Conservation (phyloP, 2,113 vertebrate species). For the Pantherophis guttatus region DNA sequence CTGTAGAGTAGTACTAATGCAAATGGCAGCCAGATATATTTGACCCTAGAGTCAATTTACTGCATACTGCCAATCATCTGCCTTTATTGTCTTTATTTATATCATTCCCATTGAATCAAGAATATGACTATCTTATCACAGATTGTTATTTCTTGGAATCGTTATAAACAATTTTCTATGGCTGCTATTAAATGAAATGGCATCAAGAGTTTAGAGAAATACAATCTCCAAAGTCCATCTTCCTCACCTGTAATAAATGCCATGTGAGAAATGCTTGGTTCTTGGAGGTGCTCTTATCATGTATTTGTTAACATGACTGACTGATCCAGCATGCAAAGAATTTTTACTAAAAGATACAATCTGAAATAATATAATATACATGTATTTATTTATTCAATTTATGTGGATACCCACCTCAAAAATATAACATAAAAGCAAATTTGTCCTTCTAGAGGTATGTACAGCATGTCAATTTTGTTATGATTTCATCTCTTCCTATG, state of each 20-base stretch:
- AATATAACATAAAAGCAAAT: neutral
- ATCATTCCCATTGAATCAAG: neutral
- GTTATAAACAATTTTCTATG: neutral
- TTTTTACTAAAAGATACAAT: neutral
- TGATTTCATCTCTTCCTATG: slow-evolving; percentile 40
- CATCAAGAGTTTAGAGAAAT: neutral
- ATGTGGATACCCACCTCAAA: neutral
- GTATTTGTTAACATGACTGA: neutral
- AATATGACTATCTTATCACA: neutral
- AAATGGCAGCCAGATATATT: neutral
- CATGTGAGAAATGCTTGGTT: neutral
- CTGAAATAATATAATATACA: neutral
- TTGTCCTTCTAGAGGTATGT: slow-evolving; percentile 22
- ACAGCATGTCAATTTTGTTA: neutral
- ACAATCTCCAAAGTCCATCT: neutral
- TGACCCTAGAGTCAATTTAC: neutral
- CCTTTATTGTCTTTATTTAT: neutral
- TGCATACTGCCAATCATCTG: neutral
- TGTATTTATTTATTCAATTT: neutral
- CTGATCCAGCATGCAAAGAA: neutral
- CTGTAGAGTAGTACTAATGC: too few species aligned
- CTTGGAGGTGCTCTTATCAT: neutral
- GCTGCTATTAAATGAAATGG: neutral
- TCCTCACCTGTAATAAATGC: neutral
- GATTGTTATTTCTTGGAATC: neutral